phyloP scores from a whole-genome alignment of 2,797 vertebrate species.

The Parauchenoglanis punctatus region DNA sequence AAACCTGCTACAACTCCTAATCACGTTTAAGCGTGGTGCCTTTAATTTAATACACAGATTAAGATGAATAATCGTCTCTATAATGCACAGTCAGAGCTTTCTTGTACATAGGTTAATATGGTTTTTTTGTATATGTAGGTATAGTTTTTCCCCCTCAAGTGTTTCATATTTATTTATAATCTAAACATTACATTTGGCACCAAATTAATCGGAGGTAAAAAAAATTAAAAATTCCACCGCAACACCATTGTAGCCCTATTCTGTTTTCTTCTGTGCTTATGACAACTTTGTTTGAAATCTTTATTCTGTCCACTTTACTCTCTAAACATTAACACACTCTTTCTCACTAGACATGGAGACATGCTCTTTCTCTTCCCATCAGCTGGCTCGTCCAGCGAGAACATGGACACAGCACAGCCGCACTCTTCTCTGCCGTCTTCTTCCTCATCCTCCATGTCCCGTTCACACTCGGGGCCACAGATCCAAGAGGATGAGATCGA shows the following conservation, averaged over 20 bases:
- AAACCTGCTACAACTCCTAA: neutral
- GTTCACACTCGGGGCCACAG: conserved; percentile 77
- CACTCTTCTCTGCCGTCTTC: conserved; percentile 70
- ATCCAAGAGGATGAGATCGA: conserved; percentile 94
- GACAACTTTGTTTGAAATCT: no score
- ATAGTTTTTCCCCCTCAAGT: neutral
- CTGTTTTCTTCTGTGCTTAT: neutral
- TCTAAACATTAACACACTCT: neutral
- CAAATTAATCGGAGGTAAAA: neutral
- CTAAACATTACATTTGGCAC: neutral
- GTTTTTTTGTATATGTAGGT: neutral
- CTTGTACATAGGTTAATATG: neutral
- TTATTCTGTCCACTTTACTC: neutral
- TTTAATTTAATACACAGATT: neutral
- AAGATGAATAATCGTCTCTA: neutral
- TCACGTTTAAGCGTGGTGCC: neutral
- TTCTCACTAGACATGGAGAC: conserved; percentile 86
- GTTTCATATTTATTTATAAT: neutral
- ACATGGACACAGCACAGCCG: conserved; percentile 87
- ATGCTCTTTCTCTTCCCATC: conserved; percentile 92
- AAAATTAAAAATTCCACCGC: neutral
- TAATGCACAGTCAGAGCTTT: neutral
- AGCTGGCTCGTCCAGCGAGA: conserved; percentile 84
- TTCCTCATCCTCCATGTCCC: conserved; percentile 69
- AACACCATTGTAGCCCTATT: neutral